Base-by-base conservation (phyloP, 2,797 vertebrate species). In the Dryobates pubescens region DNA sequence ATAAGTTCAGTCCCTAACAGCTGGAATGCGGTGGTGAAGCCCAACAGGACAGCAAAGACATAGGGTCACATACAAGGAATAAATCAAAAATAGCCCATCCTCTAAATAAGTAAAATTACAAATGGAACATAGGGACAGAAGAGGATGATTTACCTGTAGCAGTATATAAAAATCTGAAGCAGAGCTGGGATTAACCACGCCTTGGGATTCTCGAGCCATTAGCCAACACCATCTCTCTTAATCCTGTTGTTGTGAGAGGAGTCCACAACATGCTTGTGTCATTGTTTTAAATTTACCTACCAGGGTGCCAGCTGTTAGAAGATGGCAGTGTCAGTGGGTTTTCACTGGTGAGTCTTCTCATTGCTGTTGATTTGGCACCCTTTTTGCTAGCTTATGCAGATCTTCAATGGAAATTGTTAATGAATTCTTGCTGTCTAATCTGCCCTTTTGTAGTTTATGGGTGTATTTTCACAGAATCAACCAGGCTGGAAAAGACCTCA, bases 381-480 rank as follows among this genome's bases (percentile, higher is more conserved):
- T 80, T 77, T 72, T 82, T 70, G 51, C 82, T 89, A 82, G 22
- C 63, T 90, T 89, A 53, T 81, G 76, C 82, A 70, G 82, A 70
- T 85, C 59, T 85, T 78, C 59, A 71, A 49, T 65, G 38, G 69
- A 89, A 94, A 86, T 89, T 61, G 17, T 67, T 87, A 53, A 1
- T 26, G 43, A 43, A 62, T 63, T 61, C 72, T 75, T 83, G 67
- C 43, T 4, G 2, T 68, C 54, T 90, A 76, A 81, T 90, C 73
- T 94, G 79, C 26, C 70, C 63, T 92, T 94, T 93, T 67, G 8
- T 80, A 64, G 87, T 79, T 93, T 59, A 78, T 75, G 57, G 56
- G 24, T 70, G 10, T 68, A 47, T 73, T 80, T 82, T 61, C 63
- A 38, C 38, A 38, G 38, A 38, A 38, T 38, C 12, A 13, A 13